A percentile compares a stretch with the other conserved stretches of the same genome.
Evolutionary conservation across 2,888 invertebrate genomes (phyloP).

Genomic region (Nomada ruficornis): DNA sequence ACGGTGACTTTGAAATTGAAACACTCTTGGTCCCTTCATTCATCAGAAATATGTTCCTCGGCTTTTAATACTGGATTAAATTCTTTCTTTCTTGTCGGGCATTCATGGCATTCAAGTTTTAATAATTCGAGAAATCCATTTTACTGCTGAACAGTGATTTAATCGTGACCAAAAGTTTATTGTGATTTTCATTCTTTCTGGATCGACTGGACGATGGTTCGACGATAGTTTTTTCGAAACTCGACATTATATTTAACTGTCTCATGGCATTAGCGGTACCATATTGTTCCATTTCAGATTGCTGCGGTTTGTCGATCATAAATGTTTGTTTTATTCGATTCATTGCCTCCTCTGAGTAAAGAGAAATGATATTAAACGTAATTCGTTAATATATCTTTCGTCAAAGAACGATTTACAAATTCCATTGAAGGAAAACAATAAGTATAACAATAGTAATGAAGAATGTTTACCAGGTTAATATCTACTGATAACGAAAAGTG

Average conservation of each 20-base stretch:
- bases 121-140: slow-evolving; percentile 2
- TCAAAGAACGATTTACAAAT: not conserved
- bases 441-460: not conserved
- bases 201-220: not conserved
- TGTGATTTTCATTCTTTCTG: slow-evolving; percentile 24
- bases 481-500: slow-evolving; percentile 17
- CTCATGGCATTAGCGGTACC: not conserved
- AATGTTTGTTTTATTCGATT: slow-evolving; percentile 75
- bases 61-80: too few relatives aligned
- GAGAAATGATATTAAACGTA: slow-evolving; percentile 8
- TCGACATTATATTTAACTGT: slow-evolving; percentile 41
- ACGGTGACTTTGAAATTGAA: not conserved
- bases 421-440: not conserved
- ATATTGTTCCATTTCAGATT: slow-evolving; percentile 44
- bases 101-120: not conserved
- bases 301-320: slow-evolving; percentile 70
- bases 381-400: not conserved
- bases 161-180: slow-evolving; percentile 38
- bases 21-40: not conserved
- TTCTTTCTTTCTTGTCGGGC: too few relatives aligned
- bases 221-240: slow-evolving; percentile 42
- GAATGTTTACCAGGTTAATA: not conserved
- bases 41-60: too few relatives aligned
- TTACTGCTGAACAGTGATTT: slow-evolving; percentile 42
- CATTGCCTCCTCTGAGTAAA: slow-evolving; percentile 75